Base-by-base conservation (phyloP, 2,888 invertebrate genomes). In the Eupithecia subumbrata region DNA sequence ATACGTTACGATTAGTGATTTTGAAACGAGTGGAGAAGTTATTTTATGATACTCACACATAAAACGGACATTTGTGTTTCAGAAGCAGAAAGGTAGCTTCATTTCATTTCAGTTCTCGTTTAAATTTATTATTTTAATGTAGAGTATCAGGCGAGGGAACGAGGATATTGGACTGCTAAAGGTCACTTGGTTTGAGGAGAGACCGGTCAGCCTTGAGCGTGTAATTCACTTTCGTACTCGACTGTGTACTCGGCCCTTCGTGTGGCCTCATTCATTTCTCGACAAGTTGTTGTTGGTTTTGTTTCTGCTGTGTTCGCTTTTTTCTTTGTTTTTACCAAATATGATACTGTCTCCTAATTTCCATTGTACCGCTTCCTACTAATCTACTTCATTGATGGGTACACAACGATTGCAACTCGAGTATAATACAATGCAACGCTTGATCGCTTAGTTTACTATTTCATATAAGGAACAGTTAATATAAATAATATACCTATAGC, bases 171-270 rank as follows among this genome's bases (percentile, higher is more conserved):
- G 89, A 85, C 83, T 88, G 85, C 84, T 88, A 94, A 95, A 95
- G 95, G 94, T 94, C 92, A 92, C 90, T 90, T 88, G 91, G 90
- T 91, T 91, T 91, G 92, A 94, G 92, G 90, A 90, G 91, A 91
- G 91, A 94, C 94, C 90, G 91, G 94, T 92, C 94, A 93, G 90
- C 94, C 94, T 95, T 95, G 94, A 87, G 85, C 81, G 86, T 87
- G 90, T 92, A 91, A 90, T 92, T 92, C 93, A 92, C 94, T 94
- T 94, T 94, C 93, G 91, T 89, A 91, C 89, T 85, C 88, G 83
- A 83, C 86, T 84, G 85, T 88, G 87, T 85, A 82, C 83, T 82
- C 82, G 91, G 93, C 94, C 94, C 94, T 94, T 93, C 87, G 85
- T 87, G 86, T 89, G 93, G 88, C 94, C 94, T 91, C 93, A 92